Percentiles rank a stretch among this genome's conserved stretches.
These are phyloP conservation scores for Acipenser oxyrinchus DNA, from an alignment of 2,797 vertebrate genomes.

Conservation along the genomic window DNA sequence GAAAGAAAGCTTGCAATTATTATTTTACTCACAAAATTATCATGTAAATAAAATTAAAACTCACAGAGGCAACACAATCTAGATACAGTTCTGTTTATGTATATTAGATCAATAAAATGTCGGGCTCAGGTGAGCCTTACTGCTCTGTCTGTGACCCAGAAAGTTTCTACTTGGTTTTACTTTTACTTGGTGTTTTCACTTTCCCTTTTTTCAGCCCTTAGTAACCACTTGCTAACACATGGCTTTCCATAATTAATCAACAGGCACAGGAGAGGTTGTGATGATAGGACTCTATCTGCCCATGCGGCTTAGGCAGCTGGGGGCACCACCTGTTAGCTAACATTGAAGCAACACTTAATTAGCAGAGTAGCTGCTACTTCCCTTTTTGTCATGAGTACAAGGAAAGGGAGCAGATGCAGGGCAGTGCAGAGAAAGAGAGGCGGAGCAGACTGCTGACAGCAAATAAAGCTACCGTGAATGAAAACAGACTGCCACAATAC, in stretches of 20 bases:
- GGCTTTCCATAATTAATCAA: slow-evolving; percentile 55
- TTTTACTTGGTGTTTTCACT: not conserved
- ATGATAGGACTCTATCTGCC: slow-evolving; percentile 35
- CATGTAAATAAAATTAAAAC: not conserved
- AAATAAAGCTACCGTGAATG: not conserved
- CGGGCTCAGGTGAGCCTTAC: not conserved
- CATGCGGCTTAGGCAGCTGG: slow-evolving; percentile 51
- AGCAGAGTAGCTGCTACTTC: slow-evolving; percentile 40
- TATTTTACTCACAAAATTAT: too few relatives aligned
- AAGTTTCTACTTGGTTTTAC: not conserved
- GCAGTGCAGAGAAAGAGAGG: slow-evolving; percentile 15
- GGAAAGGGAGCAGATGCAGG: slow-evolving; percentile 33
- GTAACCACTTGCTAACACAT: slow-evolving; percentile 46
- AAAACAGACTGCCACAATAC: not conserved
- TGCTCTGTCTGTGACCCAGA: not conserved
- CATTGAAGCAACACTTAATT: slow-evolving; percentile 57
- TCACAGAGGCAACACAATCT: not conserved
- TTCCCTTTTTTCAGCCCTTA: slow-evolving; percentile 16
- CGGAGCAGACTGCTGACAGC: slow-evolving; percentile 5
- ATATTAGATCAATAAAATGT: not conserved
- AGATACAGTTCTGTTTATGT: not conserved
- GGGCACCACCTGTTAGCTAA: slow-evolving; percentile 67
- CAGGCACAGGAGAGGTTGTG: slow-evolving; percentile 27
- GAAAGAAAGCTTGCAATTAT: too few relatives aligned
- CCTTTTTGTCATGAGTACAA: slow-evolving; percentile 27